Base-by-base conservation (phyloP, 2,888 invertebrate species). In the Rhamphomyia laevipes region DNA sequence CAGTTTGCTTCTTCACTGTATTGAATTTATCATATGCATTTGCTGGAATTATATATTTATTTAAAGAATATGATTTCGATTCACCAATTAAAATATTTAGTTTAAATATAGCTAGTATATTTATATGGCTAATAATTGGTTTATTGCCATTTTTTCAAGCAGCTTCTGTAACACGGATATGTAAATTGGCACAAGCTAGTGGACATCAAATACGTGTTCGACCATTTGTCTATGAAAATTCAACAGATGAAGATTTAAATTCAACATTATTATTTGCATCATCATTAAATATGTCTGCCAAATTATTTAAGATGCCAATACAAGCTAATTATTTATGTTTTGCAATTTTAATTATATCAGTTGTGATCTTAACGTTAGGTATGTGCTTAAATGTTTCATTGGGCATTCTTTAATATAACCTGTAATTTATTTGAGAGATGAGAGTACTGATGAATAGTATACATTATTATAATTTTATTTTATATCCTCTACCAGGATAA, bases 191-290 rank as follows among this genome's bases (percentile, higher is more conserved):
- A n/a, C 81, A 81, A 65, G 76, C 76, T 16, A 80, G 84, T 48
- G 89, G 89, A 0, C 87, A 88, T 66, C 84, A 86, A 67, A 76
- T 87, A 46, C 76, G 86, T 47, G 80, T 82, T 13, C 76, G 86
- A 2, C 88, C 88, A 0, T 88, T 85, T 63, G 81, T 86, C 3
- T 86, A 88, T 69, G 85, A 86, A 64, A 81, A 82, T 59, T 84
- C 86, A 10, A 76, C 86, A 0, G 78, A 79, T 46, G 78, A 80
- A 57, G 86, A 88, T 70, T 76, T 89, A 57, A 81, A 83, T 59
- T 80, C 86, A 0, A 79, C 89, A 51, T 74, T 89, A 27, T 71
- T 87, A 55, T 89, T 83, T 65, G 81, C 86, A 1, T 82, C 85
- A 2, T 82, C 84, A 41, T 71, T 89, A 46, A 78, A 78, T 58